Evolutionary conservation across 2,888 invertebrate species (phyloP).

Genomic region (Sinopyrophorus schimmeli): DNA sequence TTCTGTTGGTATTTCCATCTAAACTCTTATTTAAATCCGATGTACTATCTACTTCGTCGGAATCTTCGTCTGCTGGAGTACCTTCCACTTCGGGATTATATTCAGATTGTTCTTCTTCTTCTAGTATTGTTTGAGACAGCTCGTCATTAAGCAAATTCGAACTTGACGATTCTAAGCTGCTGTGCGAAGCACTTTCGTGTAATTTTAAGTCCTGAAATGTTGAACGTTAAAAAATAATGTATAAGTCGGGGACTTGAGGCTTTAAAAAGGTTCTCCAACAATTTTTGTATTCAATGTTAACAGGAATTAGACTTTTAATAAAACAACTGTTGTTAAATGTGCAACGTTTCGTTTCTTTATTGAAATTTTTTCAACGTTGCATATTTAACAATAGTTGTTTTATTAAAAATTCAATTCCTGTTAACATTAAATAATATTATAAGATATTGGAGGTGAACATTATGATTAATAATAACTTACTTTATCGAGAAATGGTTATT

Average conservation of each 20-base stretch:
- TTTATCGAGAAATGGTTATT: background rate
- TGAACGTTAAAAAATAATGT: conserved; percentile 6
- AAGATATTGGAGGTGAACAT: too few species aligned
- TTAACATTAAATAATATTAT: too few species aligned
- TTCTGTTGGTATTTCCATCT: conserved; percentile 40
- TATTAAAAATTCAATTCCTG: too few species aligned
- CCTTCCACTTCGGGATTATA: conserved; percentile 46
- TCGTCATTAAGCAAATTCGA: conserved; percentile 46
- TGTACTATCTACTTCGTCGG: conserved; percentile 31
- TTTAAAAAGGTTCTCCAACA: too few species aligned
- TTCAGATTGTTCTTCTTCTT: conserved; percentile 48
- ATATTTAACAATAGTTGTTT: too few species aligned
- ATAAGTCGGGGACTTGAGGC: too few species aligned
- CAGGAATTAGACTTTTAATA: too few species aligned
- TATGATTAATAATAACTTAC: too few species aligned
- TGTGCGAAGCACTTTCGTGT: conserved; percentile 38
- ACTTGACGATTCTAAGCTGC: conserved; percentile 34
- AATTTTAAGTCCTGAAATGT: conserved; percentile 45
- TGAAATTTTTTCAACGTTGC: too few species aligned
- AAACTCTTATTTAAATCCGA: conserved; percentile 26
- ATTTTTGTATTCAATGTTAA: too few species aligned
- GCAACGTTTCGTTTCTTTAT: too few species aligned
- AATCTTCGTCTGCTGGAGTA: conserved; percentile 41
- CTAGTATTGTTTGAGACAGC: conserved; percentile 50
- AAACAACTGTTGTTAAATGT: too few species aligned